Conservation (phyloP, 2,797 vertebrate genomes). For the Poecilia wingei region DNA sequence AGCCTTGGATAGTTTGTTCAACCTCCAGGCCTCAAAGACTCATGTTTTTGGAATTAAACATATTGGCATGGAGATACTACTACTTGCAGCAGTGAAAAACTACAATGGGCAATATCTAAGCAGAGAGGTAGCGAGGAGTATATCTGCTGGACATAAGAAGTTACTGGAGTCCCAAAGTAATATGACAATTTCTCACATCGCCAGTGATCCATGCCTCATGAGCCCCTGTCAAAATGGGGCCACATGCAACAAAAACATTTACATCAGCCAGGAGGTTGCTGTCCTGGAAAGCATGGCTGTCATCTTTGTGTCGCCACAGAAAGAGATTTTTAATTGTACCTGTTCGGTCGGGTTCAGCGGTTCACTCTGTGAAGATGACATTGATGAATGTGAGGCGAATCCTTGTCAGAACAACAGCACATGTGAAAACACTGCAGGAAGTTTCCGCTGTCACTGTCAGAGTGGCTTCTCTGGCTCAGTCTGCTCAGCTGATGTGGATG, state of each 20-base stretch:
- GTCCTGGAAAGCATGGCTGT: constrained; percentile 77
- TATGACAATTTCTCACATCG: constrained; percentile 78
- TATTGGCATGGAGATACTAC: constrained; percentile 72
- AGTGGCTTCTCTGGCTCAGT: constrained; percentile 69
- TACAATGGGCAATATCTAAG: constrained; percentile 81
- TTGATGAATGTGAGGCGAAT: constrained; percentile 76
- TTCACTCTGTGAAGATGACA: constrained; percentile 75
- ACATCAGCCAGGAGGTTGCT: constrained; percentile 73
- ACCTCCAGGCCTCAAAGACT: constrained; percentile 82
- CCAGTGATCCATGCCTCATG: constrained; percentile 78
- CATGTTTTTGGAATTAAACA: constrained; percentile 83
- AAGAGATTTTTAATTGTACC: constrained; percentile 78
- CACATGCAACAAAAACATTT: constrained; percentile 76
- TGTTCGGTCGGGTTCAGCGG: constrained; percentile 76
- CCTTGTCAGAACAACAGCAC: constrained; percentile 76
- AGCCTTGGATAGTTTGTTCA: constrained; percentile 82
- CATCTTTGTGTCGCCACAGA: constrained; percentile 80
- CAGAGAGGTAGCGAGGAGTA: constrained; percentile 73
- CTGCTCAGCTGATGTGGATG: constrained; percentile 72
- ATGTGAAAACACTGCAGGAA: constrained; percentile 79
- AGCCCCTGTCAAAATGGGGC: constrained; percentile 77
- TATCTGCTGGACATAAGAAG: constrained; percentile 77
- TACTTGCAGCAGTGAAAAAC: constrained; percentile 80
- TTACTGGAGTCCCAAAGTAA: constrained; percentile 79
- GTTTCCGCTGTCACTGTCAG: constrained; percentile 77